Base-by-base conservation (phyloP, 2,888 invertebrate species). In the Azorinus chamasolen region DNA sequence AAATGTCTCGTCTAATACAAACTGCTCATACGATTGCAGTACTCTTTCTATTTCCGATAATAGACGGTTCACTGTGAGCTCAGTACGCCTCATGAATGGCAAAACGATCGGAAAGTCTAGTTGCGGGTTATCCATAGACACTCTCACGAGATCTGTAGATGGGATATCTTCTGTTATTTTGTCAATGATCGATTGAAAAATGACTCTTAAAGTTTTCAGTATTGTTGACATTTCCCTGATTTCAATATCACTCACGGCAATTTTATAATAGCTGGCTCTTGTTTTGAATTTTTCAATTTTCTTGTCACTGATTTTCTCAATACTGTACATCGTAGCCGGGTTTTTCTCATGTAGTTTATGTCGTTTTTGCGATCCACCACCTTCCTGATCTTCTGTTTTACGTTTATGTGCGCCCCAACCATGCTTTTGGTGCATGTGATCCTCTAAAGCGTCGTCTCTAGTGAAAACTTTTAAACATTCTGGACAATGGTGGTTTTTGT, bases 21-120 rank as follows among this genome's bases (percentile, higher is more conserved):
- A 71, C 45, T 79, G 45, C 46, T 79, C 61, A 32, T 75, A 74
- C 5, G 70, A 74, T 20, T 70, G 70, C 2, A 73, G 51, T 14
- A 74, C 66, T 6, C 70, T 45, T 45, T 79, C 64, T 10, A 79
- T 70, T 68, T 79, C 75, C 2, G 61, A 58, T n/a, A 74, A 39
- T 18, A 74, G 12, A 46, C 65, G n/a, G 14, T 70, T 66, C 4
- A 59, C 71, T 20, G 68, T 68, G 12, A 79, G 46, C 4, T 54
- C 62, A 2, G 59, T 48, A 22, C 64, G 14, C 12, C 53, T 32
- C 55, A 64, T 69, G 58, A 74, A 74, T 22, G 68, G 63, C 16
- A 68, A 16, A 39, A 37, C 45, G n/a, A 74, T 64, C 10, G 64
- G 69, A 25, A 51, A 66, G 43, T 76, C 66, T 25, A 73, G 46